Evolutionary conservation across 1,140 invertebrate genomes (phyloP).

Genomic region (Ceratina japonica): DNA sequence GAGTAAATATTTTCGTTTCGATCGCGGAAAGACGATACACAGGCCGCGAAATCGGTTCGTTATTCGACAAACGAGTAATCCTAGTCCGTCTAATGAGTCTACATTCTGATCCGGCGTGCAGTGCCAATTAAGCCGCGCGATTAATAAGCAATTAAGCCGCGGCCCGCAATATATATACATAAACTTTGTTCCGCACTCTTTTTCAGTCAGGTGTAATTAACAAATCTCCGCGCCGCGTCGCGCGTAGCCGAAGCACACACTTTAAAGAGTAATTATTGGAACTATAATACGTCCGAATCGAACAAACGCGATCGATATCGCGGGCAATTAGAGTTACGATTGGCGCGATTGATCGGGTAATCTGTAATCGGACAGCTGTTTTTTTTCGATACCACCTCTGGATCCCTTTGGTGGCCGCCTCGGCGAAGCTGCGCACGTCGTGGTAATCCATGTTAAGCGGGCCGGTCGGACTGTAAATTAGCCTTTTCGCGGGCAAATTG

Average conservation of each 20-base stretch:
- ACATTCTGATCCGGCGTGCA: not conserved
- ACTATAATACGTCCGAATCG: too few species aligned
- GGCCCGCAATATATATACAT: not conserved
- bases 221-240: too few species aligned
- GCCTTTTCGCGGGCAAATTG: constrained; percentile 82
- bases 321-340: too few species aligned
- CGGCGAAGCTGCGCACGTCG: constrained; percentile 85
- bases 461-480: constrained; percentile 89
- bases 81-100: constrained; percentile 23
- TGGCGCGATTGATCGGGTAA: too few species aligned
- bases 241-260: too few species aligned
- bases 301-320: too few species aligned
- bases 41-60: constrained; percentile 28
- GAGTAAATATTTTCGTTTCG: too few species aligned
- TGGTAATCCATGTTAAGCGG: constrained; percentile 89
- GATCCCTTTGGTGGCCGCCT: constrained; percentile 83
- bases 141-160: constrained; percentile 38
- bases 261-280: too few species aligned
- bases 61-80: constrained; percentile 21
- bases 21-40: too few species aligned
- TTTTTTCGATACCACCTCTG: constrained; percentile 77
- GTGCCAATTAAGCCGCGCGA: constrained; percentile 18
- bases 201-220: too few species aligned
- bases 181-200: not conserved
- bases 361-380: not conserved